Evolutionary conservation across 2,888 invertebrate genomes (phyloP), one percentile per base, ranked within the genome.

Genomic region (Drosophila helvetica): DNA sequence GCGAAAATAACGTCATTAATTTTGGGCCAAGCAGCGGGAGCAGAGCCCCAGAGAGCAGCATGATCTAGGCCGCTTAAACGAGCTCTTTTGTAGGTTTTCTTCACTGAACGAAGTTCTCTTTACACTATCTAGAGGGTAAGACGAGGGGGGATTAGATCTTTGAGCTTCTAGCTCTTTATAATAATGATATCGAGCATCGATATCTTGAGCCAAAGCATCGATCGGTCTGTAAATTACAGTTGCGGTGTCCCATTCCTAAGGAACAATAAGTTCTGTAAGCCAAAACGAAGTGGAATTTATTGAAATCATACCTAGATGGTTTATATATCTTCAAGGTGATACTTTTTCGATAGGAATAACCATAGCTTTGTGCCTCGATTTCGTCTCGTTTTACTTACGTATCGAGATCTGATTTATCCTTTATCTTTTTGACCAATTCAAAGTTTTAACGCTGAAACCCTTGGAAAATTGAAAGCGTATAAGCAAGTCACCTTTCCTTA

Each of bases 1-100:
- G 77, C 84, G 84, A 86, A 86, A 88, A 86, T 86, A 79, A 88
- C 84, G 82, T 86, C 80, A 86, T 86, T 86, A 86, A 86, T 86
- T 72, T 75, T 45, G 53, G 33, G 53, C 25, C 43, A 42, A n/a
- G 22, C 46, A 30, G 38, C 7, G 46, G 47, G 17, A 9, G 10
- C 22, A 50, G 45, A 38, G 33, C 25, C 51, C n/a, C n/a, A n/a
- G n/a, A n/a, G 65, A 42, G 12, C 47, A 25, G 25, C 0, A 48
- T 45, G 53, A 58, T 54, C 68, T 69, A 68, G 61, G 54, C 59
- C 52, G 27, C 27, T 53, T 50, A 9, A 0, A 4, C 5, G 0
- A 15, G 18, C 7, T 2, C 10, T 12, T 12, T 33, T 33, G 12
- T 5, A 4, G 12, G 12, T 12, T 33, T 33, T 12, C 1, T 12